phyloP scores from a whole-genome alignment of 2,888 invertebrate species.

The Bedellia somnulentella region DNA sequence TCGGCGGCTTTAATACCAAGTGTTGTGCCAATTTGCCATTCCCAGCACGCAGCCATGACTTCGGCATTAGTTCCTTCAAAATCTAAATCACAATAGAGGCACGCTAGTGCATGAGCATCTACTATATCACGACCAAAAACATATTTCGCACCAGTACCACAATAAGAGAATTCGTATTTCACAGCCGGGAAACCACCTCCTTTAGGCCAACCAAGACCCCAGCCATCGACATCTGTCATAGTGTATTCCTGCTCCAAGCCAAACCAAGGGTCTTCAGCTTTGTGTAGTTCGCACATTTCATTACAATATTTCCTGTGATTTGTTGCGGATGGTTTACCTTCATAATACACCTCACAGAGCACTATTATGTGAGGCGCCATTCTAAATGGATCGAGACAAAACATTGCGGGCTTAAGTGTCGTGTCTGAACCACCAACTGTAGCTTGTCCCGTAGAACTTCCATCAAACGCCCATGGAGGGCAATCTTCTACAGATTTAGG shows the following conservation, averaged over 20 bases:
- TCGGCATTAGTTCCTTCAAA: slow-evolving; percentile 96
- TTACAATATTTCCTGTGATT: slow-evolving; percentile 74
- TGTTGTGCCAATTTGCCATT: slow-evolving; percentile 88
- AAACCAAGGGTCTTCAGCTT: slow-evolving; percentile 80
- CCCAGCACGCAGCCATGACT: slow-evolving; percentile 94
- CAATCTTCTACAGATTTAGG: slow-evolving; percentile 57
- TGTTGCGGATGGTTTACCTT: slow-evolving; percentile 70
- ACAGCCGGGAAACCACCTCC: slow-evolving; percentile 85
- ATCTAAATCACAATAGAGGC: slow-evolving; percentile 90
- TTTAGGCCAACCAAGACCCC: slow-evolving; percentile 92
- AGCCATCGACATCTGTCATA: slow-evolving; percentile 81
- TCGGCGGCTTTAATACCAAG: slow-evolving; percentile 81
- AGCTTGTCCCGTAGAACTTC: slow-evolving; percentile 88
- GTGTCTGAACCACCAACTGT: slow-evolving; percentile 85
- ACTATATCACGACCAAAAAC: slow-evolving; percentile 90
- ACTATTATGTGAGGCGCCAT: slow-evolving; percentile 85
- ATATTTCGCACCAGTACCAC: slow-evolving; percentile 92
- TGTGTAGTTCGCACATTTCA: slow-evolving; percentile 69
- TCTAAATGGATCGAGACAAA: slow-evolving; percentile 90
- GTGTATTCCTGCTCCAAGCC: slow-evolving; percentile 93
- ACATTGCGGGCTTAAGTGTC: slow-evolving; percentile 80
- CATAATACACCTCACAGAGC: slow-evolving; percentile 77
- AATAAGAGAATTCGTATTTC: slow-evolving; percentile 87
- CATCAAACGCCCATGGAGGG: slow-evolving; percentile 90
- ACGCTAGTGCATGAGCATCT: slow-evolving; percentile 80